Conservation (phyloP, 2,113 vertebrate species). For the Symphodus melops region DNA sequence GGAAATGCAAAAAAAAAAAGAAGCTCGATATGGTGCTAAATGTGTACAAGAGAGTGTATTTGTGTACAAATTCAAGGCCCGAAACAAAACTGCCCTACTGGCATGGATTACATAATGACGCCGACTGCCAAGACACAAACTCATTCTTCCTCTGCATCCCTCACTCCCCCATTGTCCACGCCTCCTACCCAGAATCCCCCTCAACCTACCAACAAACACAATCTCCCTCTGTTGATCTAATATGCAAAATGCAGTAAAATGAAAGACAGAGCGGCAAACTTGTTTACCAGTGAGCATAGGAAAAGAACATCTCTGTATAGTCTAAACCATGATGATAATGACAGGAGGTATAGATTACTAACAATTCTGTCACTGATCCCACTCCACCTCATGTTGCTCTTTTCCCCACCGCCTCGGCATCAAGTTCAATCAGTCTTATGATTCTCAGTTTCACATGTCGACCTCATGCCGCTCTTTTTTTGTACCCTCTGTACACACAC, state of each 20-base stretch:
- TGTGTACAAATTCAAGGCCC: constrained; percentile 44
- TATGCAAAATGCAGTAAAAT: constrained; percentile 13
- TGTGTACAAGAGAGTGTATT: constrained; percentile 1
- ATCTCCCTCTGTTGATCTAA: constrained; percentile 57
- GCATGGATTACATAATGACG: constrained; percentile 69
- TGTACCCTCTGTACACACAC: too few species aligned
- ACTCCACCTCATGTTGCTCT: constrained; percentile 12
- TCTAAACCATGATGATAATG: constrained; percentile 46
- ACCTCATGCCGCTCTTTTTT: constrained; percentile 41
- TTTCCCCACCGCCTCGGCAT: constrained; percentile 7
- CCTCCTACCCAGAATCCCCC: constrained; percentile 7
- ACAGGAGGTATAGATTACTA: constrained; percentile 57
- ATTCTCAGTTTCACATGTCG: constrained; percentile 33
- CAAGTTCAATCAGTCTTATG: constrained; percentile 26
- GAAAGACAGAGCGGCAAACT: constrained; percentile 18
- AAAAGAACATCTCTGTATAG: constrained; percentile 29
- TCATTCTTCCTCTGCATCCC: constrained; percentile 35
- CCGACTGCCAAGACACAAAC: constrained; percentile 66
- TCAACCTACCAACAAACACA: constrained; percentile 42
- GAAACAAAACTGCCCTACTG: constrained; percentile 64
- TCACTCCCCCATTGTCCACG: constrained; percentile 33
- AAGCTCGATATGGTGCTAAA: background rate
- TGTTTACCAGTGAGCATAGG: constrained; percentile 54
- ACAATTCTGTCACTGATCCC: constrained; percentile 15
- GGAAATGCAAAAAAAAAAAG: background rate